Conservation (phyloP, 2,888 invertebrate genomes). For the Orthosia gracilis region DNA sequence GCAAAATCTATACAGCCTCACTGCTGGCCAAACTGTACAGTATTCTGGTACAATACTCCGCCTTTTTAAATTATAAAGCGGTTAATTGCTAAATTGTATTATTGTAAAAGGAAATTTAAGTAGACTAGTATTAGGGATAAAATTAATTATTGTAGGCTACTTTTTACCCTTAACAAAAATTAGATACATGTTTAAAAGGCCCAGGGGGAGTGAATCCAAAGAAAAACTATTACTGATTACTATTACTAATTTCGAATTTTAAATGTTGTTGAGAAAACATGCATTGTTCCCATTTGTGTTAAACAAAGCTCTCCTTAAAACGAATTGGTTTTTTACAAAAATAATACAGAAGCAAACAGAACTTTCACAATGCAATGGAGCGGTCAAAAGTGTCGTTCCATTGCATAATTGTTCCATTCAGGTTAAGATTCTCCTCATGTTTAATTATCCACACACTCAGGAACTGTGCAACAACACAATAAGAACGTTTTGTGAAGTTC, state of each 20-base stretch:
- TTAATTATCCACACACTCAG: conserved; percentile 20
- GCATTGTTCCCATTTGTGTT: background rate
- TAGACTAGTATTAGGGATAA: no score
- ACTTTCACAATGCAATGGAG: conserved; percentile 11
- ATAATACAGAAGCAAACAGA: background rate
- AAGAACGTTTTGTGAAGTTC: conserved; percentile 16
- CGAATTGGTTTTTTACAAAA: conserved; percentile 10
- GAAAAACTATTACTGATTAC: no score
- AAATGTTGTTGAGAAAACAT: no score
- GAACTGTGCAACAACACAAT: conserved; percentile 26
- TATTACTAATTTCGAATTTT: no score
- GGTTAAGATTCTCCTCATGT: background rate
- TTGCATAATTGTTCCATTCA: conserved; percentile 15
- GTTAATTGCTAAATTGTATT: no score
- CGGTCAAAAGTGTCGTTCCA: conserved; percentile 1
- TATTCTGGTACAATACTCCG: no score
- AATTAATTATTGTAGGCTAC: no score
- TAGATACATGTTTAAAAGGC: no score
- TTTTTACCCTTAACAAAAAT: no score
- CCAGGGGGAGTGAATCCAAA: no score
- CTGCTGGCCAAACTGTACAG: background rate
- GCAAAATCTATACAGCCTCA: background rate
- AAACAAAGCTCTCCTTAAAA: conserved; percentile 2
- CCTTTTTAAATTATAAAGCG: no score
- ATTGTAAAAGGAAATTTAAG: no score